phyloP scores from a whole-genome alignment of 92 coral and sea anemone genomes.

The Desmophyllum pertusum region DNA sequence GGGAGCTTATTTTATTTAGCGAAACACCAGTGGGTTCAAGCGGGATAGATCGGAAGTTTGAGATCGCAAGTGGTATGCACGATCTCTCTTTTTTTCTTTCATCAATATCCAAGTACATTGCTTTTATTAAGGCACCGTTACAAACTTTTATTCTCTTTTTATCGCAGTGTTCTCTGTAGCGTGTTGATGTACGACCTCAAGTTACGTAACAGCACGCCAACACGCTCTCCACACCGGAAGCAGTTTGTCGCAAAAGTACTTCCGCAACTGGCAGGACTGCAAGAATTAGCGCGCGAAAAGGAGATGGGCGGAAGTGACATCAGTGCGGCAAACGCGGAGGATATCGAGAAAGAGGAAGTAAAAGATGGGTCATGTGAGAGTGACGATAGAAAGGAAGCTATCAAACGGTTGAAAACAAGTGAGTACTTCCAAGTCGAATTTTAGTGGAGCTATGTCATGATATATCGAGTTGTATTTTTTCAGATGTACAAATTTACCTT shows the following conservation, averaged over 20 bases:
- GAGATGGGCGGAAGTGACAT: constrained; percentile 54
- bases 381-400: constrained; percentile 69
- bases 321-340: constrained; percentile 22
- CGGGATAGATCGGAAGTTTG: no score
- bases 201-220: constrained; percentile 75
- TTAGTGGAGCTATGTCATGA: no score
- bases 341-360: constrained; percentile 37
- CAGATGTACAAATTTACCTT: no score
- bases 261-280: constrained; percentile 83
- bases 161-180: constrained; percentile 85
- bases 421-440: constrained; percentile 15
- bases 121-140: no score
- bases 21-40: no score
- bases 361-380: constrained; percentile 69
- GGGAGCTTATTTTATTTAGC: no score
- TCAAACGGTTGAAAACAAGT: constrained; percentile 83
- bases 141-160: neutral
- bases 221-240: constrained; percentile 79
- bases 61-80: no score
- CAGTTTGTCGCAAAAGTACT: constrained; percentile 79
- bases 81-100: neutral
- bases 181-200: constrained; percentile 87
- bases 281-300: constrained; percentile 72
- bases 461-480: no score
- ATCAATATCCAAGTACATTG: no score